Conservation (phyloP, 2,113 vertebrate species). For the Grus americana region DNA sequence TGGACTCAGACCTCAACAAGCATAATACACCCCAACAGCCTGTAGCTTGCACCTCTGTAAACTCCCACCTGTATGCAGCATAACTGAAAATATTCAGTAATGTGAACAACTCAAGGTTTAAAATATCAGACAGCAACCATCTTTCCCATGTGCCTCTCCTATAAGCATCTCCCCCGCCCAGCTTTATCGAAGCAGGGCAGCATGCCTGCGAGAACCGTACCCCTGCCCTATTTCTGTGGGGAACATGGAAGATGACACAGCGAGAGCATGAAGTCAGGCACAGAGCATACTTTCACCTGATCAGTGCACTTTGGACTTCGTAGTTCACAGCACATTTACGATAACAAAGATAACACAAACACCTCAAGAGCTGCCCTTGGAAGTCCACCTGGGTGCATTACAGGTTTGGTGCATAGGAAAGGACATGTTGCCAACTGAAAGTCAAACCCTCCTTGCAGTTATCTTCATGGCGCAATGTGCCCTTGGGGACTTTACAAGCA, state of each 20-base stretch:
- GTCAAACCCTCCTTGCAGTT: background rate
- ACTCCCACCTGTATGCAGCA: background rate
- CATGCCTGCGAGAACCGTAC: rapidly evolving
- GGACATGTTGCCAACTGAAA: background rate
- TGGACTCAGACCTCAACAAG: background rate
- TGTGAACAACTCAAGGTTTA: background rate
- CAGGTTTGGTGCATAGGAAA: background rate
- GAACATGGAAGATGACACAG: background rate
- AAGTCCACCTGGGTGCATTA: background rate
- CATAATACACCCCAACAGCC: background rate
- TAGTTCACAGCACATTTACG: background rate
- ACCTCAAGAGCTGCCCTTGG: background rate
- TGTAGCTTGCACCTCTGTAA: background rate
- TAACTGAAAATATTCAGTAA: background rate
- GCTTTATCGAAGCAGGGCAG: background rate
- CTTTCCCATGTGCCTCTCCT: background rate
- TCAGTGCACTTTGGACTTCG: background rate
- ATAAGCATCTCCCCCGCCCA: background rate
- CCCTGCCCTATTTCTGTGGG: background rate
- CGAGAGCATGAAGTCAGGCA: background rate
- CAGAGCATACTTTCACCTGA: background rate
- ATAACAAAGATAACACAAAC: background rate
- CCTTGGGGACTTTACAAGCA: background rate
- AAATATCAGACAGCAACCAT: background rate
- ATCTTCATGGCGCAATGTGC: background rate